Evolutionary conservation across 2,113 vertebrate genomes (phyloP), one percentile per base, ranked within the genome.

Genomic region (Neoarius graeffei): DNA sequence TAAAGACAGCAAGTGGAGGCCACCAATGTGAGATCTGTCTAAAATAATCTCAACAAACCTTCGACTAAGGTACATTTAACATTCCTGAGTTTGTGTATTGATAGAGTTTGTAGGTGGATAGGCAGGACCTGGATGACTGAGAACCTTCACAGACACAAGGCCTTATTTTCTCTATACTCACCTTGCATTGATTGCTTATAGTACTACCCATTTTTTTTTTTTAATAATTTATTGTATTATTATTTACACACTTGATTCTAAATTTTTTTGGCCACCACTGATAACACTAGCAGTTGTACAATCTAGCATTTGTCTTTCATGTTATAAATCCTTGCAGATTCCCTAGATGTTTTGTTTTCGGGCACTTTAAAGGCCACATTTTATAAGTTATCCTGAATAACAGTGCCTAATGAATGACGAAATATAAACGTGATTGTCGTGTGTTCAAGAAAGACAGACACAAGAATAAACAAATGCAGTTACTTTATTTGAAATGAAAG

Each of bases 401-500:
- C 30, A 30, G 27, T 15, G 27, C 13, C 27, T 35, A 27, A 9
- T 27, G 8, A 67, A 67, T 27, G n/a, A 17, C 5, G 2, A 35
- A 71, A 71, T 35, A 35, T 35, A 35, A 35, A 71, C 23, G 20
- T 50, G n/a, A 71, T 42, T 0, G 23, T 50, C 19, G 11, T 2
- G 11, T 27, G 13, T 56, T 54, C 23, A 27, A 25, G 23, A 79
- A 79, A 17, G 11, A 56, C 0, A 59, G 56, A 64, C 17, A 57
- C 54, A 25, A 25, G 7, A 56, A 35, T 52, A 87, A 83, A 87
- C 57, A 88, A 88, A 88, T 50, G 81, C 56, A 54, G 67, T 84
- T 77, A 66, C 71, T 88, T 88, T 88, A 88, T 88, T 88, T 76
- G 48, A 88, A 81, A 84, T 66, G 71, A 84, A 84, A 62, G 76